phyloP scores from a whole-genome alignment of 1,140 invertebrate genomes.

The Phortica variegata region DNA sequence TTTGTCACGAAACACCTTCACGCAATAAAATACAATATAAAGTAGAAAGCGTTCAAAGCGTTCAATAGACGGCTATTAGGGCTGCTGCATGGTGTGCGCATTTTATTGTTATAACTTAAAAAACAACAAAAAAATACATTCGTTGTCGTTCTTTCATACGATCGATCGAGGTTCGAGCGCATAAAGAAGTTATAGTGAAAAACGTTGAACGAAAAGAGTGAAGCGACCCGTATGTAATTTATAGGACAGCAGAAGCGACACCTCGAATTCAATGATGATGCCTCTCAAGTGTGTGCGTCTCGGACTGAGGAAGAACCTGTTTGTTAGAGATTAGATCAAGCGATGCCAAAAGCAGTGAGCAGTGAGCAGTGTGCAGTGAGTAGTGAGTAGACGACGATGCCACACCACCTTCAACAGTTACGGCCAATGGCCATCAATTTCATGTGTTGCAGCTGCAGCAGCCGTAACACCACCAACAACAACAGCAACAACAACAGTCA shows the following conservation, averaged over 20 bases:
- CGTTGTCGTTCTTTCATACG: no score
- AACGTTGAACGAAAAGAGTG: no score
- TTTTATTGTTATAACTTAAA: slow-evolving; percentile 42
- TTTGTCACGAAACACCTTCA: slow-evolving; percentile 1
- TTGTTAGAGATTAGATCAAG: slow-evolving; percentile 51
- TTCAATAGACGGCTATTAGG: slow-evolving; percentile 36
- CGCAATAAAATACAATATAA: slow-evolving; percentile 17
- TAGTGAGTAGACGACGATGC: no score
- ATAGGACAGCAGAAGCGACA: slow-evolving; percentile 38
- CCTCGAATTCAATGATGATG: slow-evolving; percentile 17
- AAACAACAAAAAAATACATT: no score
- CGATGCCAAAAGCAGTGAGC: no score
- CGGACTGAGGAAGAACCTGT: slow-evolving; percentile 32
- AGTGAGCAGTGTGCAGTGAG: no score
- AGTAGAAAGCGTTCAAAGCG: slow-evolving; percentile 17
- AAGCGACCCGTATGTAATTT: slow-evolving; percentile 34
- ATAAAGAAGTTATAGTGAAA: no score
- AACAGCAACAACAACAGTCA: neutral
- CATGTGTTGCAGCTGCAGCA: slow-evolving; percentile 3
- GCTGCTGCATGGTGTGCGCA: slow-evolving; percentile 51
- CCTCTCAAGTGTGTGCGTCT: no score
- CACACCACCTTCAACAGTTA: no score
- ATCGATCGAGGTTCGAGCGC: no score
- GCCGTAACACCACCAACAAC: slow-evolving; percentile 3
- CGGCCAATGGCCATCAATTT: no score